These are phyloP conservation scores for Drosophila infuscata DNA, from an alignment of 2,888 invertebrate species.

Conservation along the genomic window DNA sequence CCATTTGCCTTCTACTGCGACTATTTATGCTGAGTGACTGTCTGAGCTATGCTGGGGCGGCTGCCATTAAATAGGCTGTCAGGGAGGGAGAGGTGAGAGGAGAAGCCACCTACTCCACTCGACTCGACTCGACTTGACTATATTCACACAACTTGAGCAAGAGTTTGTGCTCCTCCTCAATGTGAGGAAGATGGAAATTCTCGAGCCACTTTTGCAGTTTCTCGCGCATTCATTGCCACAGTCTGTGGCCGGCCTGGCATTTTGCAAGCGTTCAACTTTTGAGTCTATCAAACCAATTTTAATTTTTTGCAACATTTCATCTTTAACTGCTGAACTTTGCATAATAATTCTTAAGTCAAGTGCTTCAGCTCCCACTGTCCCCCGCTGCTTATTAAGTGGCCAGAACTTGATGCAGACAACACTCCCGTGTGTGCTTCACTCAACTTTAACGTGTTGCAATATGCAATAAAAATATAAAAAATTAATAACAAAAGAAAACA, in stretches of 20 bases:
- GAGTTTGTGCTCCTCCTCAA: constrained; percentile 31
- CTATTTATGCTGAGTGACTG: constrained; percentile 70
- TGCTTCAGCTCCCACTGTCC: constrained; percentile 24
- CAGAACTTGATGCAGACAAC: constrained; percentile 37
- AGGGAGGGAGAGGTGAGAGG: not conserved
- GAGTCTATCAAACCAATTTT: constrained; percentile 58
- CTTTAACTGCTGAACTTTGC: constrained; percentile 79
- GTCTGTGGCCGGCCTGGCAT: constrained; percentile 16
- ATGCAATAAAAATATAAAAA: constrained; percentile 54
- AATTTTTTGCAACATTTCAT: constrained; percentile 76
- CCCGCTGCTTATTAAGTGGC: constrained; percentile 57
- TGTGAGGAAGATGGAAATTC: constrained; percentile 42
- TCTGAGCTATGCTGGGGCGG: constrained; percentile 40
- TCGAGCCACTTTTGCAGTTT: constrained; percentile 56
- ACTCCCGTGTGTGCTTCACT: constrained; percentile 40
- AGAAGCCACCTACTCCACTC: constrained; percentile 21
- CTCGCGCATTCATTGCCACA: constrained; percentile 56
- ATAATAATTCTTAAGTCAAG: constrained; percentile 53
- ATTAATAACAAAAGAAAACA: constrained; percentile 57
- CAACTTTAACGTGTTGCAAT: constrained; percentile 20
- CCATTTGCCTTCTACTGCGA: constrained; percentile 44
- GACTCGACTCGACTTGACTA: constrained; percentile 22
- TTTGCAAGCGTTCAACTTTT: constrained; percentile 29
- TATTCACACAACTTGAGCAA: constrained; percentile 39
- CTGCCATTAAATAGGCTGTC: constrained; percentile 52